phyloP scores from a whole-genome alignment of 2,888 invertebrate genomes.

The Argyresthia albistria region DNA sequence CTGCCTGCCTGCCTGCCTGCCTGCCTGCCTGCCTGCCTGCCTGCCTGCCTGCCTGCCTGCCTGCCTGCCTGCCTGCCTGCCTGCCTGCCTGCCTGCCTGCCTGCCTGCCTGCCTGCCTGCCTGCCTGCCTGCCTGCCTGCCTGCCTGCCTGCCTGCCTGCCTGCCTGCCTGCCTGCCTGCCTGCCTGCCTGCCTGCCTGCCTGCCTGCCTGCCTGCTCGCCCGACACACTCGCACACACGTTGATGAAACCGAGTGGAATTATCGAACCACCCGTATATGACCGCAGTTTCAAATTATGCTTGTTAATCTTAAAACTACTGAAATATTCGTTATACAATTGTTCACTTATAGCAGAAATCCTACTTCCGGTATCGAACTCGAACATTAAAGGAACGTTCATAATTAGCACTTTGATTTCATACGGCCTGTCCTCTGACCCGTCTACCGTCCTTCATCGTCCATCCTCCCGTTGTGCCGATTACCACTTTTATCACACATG shows the following conservation, averaged over 20 bases:
- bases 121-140: background rate
- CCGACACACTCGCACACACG: background rate
- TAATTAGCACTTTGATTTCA: background rate
- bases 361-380: constrained; percentile 1
- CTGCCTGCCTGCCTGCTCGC: background rate
- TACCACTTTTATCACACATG: background rate
- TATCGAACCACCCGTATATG: background rate
- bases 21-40: background rate
- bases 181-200: background rate
- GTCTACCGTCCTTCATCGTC: background rate
- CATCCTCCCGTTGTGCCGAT: background rate
- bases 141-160: background rate
- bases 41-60: background rate
- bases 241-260: background rate
- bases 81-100: background rate
- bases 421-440: background rate
- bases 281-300: background rate
- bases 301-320: too few species aligned
- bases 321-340: too few species aligned
- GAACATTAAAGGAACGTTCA: background rate
- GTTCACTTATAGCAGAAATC: too few species aligned
- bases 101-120: background rate
- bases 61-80: background rate
- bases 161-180: background rate
- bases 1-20: background rate